Percentiles rank a stretch among this genome's conserved stretches.
Evolutionary conservation across 1,140 invertebrate genomes (phyloP).

Genomic region (Papilio machaon): DNA sequence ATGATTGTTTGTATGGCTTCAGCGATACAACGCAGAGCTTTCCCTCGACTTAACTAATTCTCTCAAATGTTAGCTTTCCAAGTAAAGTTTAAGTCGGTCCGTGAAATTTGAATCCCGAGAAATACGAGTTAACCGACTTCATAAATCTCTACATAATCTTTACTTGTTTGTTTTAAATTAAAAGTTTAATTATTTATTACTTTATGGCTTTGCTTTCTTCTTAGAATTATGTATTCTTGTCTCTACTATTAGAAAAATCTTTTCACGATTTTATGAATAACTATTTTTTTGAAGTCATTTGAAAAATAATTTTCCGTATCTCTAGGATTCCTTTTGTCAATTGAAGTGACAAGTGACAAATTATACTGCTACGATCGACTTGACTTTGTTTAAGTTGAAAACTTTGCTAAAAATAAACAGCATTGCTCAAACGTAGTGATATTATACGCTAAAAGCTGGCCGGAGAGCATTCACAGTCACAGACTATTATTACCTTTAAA

Average conservation of each 20-base stretch:
- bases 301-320: too few relatives aligned
- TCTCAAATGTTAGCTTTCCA: neutral
- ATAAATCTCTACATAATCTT: neutral
- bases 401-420: neutral
- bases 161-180: constrained; percentile 8
- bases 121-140: constrained; percentile 20
- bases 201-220: neutral
- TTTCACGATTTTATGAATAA: too few relatives aligned
- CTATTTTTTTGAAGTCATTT: too few relatives aligned
- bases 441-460: neutral
- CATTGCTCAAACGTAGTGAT: neutral
- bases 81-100: constrained; percentile 20
- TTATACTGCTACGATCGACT: too few relatives aligned
- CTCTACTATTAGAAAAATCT: too few relatives aligned
- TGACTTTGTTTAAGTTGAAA: neutral
- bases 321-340: too few relatives aligned
- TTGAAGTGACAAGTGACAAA: too few relatives aligned
- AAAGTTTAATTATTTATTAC: neutral
- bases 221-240: neutral
- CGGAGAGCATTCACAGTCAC: neutral
- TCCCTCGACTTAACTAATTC: constrained; percentile 9
- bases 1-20: neutral
- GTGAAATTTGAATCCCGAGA: neutral
- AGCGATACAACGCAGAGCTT: neutral
- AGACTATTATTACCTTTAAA: neutral